phyloP scores from a whole-genome alignment of 2,113 vertebrate species.

The Dasyornis broadbenti region DNA sequence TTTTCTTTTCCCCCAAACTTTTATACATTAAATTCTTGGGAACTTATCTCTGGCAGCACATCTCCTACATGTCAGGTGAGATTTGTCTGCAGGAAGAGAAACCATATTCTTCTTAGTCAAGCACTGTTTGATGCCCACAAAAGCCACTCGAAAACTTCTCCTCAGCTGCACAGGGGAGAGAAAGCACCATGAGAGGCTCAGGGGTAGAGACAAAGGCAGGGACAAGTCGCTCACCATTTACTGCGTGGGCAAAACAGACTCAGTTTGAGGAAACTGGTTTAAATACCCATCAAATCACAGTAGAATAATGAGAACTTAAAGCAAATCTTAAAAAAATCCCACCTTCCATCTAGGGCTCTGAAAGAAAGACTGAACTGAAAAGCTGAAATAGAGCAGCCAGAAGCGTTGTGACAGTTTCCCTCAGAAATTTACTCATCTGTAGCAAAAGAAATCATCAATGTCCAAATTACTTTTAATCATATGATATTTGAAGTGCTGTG shows the following conservation, averaged over 20 bases:
- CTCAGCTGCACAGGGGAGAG: neutral
- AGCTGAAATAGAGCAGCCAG: neutral
- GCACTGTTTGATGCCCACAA: neutral
- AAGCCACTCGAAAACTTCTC: neutral
- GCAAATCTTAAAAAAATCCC: neutral
- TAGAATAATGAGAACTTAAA: neutral
- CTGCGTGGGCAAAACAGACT: neutral
- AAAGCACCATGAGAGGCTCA: neutral
- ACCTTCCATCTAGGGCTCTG: neutral
- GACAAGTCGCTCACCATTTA: neutral
- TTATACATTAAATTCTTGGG: neutral
- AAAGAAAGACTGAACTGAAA: neutral
- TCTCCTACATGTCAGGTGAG: accelerated
- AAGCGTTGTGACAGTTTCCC: neutral
- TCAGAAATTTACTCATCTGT: neutral
- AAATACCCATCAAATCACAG: neutral
- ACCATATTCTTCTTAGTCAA: neutral
- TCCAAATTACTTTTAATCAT: neutral
- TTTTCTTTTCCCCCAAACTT: neutral
- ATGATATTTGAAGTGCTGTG: neutral
- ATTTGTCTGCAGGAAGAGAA: neutral
- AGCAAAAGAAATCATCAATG: neutral
- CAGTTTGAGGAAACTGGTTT: neutral
- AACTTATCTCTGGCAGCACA: neutral
- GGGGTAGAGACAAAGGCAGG: neutral